Base-by-base conservation (phyloP, 1,140 invertebrate species). In the Neodiprion fabricii region DNA sequence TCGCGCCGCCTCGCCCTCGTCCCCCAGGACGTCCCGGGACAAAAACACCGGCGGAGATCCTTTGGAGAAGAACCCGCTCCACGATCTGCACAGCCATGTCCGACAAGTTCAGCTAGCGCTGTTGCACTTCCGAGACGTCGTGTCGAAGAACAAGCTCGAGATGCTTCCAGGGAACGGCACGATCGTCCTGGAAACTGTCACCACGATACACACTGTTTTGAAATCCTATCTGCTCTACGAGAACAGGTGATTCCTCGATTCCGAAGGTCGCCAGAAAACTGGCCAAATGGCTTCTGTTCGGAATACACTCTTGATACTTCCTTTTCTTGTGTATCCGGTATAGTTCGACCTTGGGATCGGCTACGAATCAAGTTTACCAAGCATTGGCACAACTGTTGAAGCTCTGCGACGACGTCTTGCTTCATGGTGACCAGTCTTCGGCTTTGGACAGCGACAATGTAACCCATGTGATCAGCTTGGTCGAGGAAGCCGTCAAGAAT, bases 161-260 rank as follows among this genome's bases (percentile, higher is more conserved):
- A 96, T 97, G 91, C 88, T 98, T 75, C 95, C 96, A 0, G 96
- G 96, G 61, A 97, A 97, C 85, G 96, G 96, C 72, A 97, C 96
- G 14, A 94, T 97, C 79, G 94, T 98, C 74, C 91, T 98, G 75
- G 97, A 98, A 85, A 96, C 94, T 17, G 95, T 98, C 76, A 94
- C 96, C 81, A 94, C 94, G 77, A 96, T 98, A 86, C 95, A 96
- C 86, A 93, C 94, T 28, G 86, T 91, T 72, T 89, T 92, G 76
- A 93, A 90, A 82, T 93, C 91, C 65, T 92, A 91, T 79, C 90
- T 93, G 67, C 87, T 92, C 68, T 92, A 92, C 79, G 93, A 94
- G 77, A 93, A 95, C 81, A 95, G 93, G 92, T 93, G 80, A 85
- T 74, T 72, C 71, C 28, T 40, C 11, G 68, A 12, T 61, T 17